phyloP scores from a whole-genome alignment of 1,140 invertebrate genomes.

The Pemphigus obesinymphae region DNA sequence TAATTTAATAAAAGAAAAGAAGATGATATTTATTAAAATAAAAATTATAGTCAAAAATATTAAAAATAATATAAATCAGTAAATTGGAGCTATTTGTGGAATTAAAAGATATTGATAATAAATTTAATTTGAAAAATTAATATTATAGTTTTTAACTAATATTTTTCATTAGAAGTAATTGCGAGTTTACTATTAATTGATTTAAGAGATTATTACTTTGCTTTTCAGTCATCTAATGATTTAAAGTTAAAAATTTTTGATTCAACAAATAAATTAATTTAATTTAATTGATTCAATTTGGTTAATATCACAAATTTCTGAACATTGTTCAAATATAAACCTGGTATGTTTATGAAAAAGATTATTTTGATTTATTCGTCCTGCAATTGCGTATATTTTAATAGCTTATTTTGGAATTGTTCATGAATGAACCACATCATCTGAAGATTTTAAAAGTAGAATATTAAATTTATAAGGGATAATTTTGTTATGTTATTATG shows the following conservation, averaged over 20 bases:
- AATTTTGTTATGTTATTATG: not conserved
- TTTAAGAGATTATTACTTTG: not conserved
- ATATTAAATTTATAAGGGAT: not conserved
- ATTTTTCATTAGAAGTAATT: too few species aligned
- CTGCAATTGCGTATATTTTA: not conserved
- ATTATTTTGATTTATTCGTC: not conserved
- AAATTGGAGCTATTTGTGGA: too few species aligned
- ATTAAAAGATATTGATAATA: too few species aligned
- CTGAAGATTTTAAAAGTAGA: not conserved
- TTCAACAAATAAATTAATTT: slow-evolving; percentile 63
- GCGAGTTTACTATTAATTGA: too few species aligned
- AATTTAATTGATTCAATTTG: not conserved
- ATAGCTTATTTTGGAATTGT: not conserved
- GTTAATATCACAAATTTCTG: slow-evolving; percentile 92
- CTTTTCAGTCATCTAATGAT: not conserved
- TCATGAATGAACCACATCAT: not conserved
- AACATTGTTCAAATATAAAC: slow-evolving; percentile 48
- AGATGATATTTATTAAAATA: too few species aligned
- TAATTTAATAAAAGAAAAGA: too few species aligned
- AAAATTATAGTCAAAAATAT: too few species aligned
- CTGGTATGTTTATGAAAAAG: not conserved
- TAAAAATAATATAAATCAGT: too few species aligned
- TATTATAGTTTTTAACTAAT: too few species aligned
- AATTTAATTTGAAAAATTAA: too few species aligned
- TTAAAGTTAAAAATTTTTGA: not conserved